phyloP scores from a whole-genome alignment of 2,797 vertebrate species.

The Typhlichthys subterraneus region DNA sequence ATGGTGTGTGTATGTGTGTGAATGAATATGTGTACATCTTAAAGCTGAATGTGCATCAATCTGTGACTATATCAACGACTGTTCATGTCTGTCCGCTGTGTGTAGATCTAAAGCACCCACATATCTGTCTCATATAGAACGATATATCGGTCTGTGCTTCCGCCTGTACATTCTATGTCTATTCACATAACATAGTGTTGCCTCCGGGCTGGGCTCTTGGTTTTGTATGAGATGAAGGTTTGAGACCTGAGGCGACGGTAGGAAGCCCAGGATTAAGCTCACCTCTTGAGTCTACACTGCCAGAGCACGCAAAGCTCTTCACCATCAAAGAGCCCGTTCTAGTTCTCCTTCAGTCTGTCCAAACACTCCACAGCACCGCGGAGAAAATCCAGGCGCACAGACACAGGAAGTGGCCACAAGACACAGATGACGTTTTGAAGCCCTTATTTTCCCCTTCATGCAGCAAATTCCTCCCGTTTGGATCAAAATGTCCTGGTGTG shows the following conservation, averaged over 20 bases:
- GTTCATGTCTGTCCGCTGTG: no score
- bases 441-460: slow-evolving; percentile 15
- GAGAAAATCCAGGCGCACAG: slow-evolving; percentile 31
- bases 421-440: slow-evolving; percentile 12
- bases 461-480: slow-evolving; percentile 29
- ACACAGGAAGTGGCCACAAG: slow-evolving; percentile 33
- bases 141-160: no score
- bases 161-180: background rate
- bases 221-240: slow-evolving; percentile 7
- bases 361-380: slow-evolving; percentile 32
- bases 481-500: slow-evolving; percentile 10
- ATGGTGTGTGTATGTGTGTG: background rate
- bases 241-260: slow-evolving; percentile 1
- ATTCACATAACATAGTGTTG: background rate
- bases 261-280: slow-evolving; percentile 24
- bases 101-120: no score
- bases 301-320: slow-evolving; percentile 13
- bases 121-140: no score
- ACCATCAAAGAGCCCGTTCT: slow-evolving; percentile 37
- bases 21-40: background rate
- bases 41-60: background rate
- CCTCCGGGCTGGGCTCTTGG: background rate
- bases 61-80: background rate
- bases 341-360: slow-evolving; percentile 7
- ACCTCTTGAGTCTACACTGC: slow-evolving; percentile 13